These are phyloP conservation scores for Coryphaenoides rupestris DNA, from an alignment of 2,113 vertebrate species.

Conservation along the genomic window DNA sequence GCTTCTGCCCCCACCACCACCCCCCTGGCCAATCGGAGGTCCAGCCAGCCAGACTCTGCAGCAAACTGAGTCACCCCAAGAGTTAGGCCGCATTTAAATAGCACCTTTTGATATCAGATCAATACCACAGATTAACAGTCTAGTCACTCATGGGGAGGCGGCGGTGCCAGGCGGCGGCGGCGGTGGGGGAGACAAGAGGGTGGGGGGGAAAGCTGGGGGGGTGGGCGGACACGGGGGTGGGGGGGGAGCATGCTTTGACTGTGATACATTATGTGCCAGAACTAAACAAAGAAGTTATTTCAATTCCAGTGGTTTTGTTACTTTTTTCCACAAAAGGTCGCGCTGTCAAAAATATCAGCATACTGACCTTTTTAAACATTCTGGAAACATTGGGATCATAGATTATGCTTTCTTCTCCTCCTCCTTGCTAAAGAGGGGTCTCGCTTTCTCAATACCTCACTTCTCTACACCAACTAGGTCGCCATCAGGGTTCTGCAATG, in stretches of 20 bases:
- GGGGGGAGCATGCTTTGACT: conserved; percentile 72
- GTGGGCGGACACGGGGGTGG: no score
- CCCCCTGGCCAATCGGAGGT: conserved; percentile 76
- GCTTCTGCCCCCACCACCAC: no score
- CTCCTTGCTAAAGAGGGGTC: conserved; percentile 65
- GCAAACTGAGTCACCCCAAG: conserved; percentile 59
- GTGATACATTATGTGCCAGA: conserved; percentile 78
- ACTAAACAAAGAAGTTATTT: conserved; percentile 83
- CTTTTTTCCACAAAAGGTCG: conserved; percentile 80
- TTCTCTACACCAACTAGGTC: no score
- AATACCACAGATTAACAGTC: conserved; percentile 74
- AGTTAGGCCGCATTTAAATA: conserved; percentile 72
- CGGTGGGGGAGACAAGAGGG: no score
- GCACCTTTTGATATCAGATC: conserved; percentile 76
- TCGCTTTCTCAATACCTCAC: no score
- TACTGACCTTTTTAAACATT: conserved; percentile 86
- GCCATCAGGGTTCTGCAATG: conserved; percentile 50
- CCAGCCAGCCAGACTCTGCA: conserved; percentile 57
- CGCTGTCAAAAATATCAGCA: conserved; percentile 82
- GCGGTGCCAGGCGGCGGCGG: not conserved
- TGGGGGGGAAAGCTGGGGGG: conserved; percentile 62
- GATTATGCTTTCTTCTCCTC: conserved; percentile 67
- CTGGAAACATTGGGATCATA: conserved; percentile 77
- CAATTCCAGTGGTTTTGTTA: conserved; percentile 81
- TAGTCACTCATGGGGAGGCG: conserved; percentile 73